phyloP scores from a whole-genome alignment of 2,888 invertebrate species.

The Cheilosia grossa region DNA sequence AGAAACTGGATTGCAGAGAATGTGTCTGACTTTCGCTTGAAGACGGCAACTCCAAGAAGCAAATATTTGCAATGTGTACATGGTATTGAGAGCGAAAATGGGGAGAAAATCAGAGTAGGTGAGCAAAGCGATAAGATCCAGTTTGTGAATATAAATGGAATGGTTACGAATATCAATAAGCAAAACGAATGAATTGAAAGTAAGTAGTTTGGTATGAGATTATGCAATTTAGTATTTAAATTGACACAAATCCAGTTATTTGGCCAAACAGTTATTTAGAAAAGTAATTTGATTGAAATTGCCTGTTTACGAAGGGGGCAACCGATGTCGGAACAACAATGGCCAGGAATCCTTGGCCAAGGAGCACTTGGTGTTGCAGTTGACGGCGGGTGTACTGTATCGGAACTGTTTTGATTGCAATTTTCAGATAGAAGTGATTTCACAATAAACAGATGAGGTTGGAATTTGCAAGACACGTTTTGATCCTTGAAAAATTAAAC shows the following conservation, averaged over 20 bases:
- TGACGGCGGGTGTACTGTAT: too few relatives aligned
- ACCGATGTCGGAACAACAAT: too few relatives aligned
- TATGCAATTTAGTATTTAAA: slow-evolving; percentile 57
- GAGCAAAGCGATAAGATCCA: slow-evolving; percentile 17
- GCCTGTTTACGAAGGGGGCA: neutral
- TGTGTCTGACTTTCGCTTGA: slow-evolving; percentile 59
- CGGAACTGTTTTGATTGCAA: too few relatives aligned
- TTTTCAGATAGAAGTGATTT: too few relatives aligned
- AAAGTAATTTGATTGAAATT: slow-evolving; percentile 39
- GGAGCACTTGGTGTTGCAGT: too few relatives aligned
- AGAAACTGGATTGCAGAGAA: neutral
- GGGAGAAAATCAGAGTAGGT: too few relatives aligned
- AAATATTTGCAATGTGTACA: slow-evolving; percentile 4
- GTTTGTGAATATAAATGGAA: slow-evolving; percentile 31
- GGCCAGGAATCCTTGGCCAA: too few relatives aligned
- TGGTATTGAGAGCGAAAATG: neutral
- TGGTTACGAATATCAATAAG: neutral
- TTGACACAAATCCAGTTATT: slow-evolving; percentile 52
- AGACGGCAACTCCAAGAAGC: slow-evolving; percentile 27
- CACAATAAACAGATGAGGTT: too few relatives aligned
- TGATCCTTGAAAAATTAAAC: too few relatives aligned
- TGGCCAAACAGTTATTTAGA: slow-evolving; percentile 19
- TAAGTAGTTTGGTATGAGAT: slow-evolving; percentile 33
- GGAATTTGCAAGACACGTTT: too few relatives aligned
- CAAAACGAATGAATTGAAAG: slow-evolving; percentile 49